These are phyloP conservation scores for Drosophila lacteicornis DNA, from an alignment of 1,140 invertebrate species.

Conservation along the genomic window DNA sequence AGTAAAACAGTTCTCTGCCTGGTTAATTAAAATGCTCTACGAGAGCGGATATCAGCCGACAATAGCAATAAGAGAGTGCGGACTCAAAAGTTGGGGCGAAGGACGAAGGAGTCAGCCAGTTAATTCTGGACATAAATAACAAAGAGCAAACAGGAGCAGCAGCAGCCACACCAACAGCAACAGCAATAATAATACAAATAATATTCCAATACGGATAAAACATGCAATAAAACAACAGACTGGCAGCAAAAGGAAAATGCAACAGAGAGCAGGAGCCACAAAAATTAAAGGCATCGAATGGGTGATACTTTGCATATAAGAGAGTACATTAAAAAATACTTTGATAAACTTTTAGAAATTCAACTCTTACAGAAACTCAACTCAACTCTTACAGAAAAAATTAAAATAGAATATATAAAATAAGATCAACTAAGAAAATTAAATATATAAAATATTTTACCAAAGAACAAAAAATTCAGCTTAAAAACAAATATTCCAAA, in stretches of 20 bases:
- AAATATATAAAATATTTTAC: not conserved
- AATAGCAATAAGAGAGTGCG: slow-evolving; percentile 17
- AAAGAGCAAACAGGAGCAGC: slow-evolving; percentile 49
- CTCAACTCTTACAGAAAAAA: not conserved
- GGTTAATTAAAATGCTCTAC: slow-evolving; percentile 52
- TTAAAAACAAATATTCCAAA: no score
- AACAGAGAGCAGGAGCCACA: not conserved
- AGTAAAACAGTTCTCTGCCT: slow-evolving; percentile 8
- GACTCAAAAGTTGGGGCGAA: slow-evolving; percentile 2
- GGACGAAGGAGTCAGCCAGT: slow-evolving; percentile 46
- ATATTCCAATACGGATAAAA: slow-evolving; percentile 66
- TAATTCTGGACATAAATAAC: slow-evolving; percentile 69
- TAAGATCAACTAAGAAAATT: not conserved
- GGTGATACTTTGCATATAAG: slow-evolving; percentile 1
- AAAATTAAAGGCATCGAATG: not conserved
- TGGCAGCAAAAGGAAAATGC: slow-evolving; percentile 41
- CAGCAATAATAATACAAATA: slow-evolving; percentile 67
- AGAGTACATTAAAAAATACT: not conserved
- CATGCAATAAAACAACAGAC: slow-evolving; percentile 70
- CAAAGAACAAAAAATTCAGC: fast-evolving
- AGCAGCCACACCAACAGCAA: slow-evolving; percentile 44
- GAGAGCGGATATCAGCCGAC: slow-evolving; percentile 10
- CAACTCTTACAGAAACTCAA: no score
- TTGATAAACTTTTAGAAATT: not conserved
- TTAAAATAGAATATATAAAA: not conserved